Evolutionary conservation across 2,113 vertebrate genomes (phyloP), one percentile per base, ranked within the genome.

Genomic region (Cryptomyrus ogoouensis): DNA sequence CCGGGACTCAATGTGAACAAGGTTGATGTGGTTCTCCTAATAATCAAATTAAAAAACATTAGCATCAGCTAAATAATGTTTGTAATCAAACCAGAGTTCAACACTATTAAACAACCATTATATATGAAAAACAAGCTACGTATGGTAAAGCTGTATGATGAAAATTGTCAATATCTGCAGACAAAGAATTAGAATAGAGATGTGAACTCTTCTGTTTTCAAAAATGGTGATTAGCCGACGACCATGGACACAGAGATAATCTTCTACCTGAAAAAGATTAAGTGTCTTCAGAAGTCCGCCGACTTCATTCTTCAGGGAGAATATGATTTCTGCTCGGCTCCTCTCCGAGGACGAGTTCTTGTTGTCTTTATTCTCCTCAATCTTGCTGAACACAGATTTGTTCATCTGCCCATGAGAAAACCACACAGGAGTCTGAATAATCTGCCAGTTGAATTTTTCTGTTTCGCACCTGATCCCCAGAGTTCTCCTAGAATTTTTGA

Each of bases 221-320:
- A 39, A 80, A 35, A 17, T 10, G 31, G 12, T 2, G 39, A 39
- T 77, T 74, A 17, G n/a, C 15, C 7, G 17, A 39, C 6, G 87
- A 88, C 5, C 35, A 17, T 13, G n/a, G 42, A 12, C 42, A 52
- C 10, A 87, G 27, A 52, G 19, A 44, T 9, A 5, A 39, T 31
- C 8, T 13, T 8, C 89, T 93, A 99, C 98, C 96, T 99, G 98
- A 92, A 99, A 99, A 89, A 98, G 97, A 95, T 97, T 99, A 46
- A 99, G 95, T 3, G 98, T 98, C 94, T 98, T 99, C 35, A 98
- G 96, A 80, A 99, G 97, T 87, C 98, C 98, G 91, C 98, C 98
- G 0, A 99, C 95, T 96, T 99, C 98, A 96, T 99, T 99, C 93
- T 98, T 99, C 91, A 99, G 95, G 58, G 98, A 98, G 94, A 99